Evolutionary conservation across 1,140 invertebrate genomes (phyloP), one percentile per base, ranked within the genome.

Genomic region (Carposina sasakii): DNA sequence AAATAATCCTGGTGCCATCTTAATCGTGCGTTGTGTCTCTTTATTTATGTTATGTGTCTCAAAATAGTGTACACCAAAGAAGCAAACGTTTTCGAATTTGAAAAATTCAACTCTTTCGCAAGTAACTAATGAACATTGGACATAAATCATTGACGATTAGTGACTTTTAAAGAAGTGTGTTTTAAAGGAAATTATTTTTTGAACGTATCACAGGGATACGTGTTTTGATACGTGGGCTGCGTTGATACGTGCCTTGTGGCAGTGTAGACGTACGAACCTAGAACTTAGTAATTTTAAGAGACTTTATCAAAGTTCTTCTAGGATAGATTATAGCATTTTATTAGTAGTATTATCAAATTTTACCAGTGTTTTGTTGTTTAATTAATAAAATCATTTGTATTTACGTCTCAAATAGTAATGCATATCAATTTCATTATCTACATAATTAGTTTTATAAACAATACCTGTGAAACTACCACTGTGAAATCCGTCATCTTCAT

Each of bases 121-220:
- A n/a, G n/a, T n/a, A n/a, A n/a, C n/a, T n/a, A n/a, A n/a, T n/a
- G n/a, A n/a, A n/a, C n/a, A n/a, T n/a, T n/a, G n/a, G n/a, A n/a
- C n/a, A n/a, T n/a, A n/a, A n/a, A n/a, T n/a, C n/a, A n/a, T n/a
- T n/a, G n/a, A n/a, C n/a, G n/a, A n/a, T n/a, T n/a, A n/a, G n/a
- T n/a, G n/a, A n/a, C n/a, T n/a, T n/a, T n/a, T n/a, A n/a, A n/a
- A n/a, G n/a, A n/a, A 53, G 62, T 66, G 49, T 52, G 50, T 57
- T 63, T 47, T 44, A 60, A 54, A 59, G 40, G 44, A 60, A 54
- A 71, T 65, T 78, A 73, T 77, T 78, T 76, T 77, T 77, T 67
- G 71, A 79, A 46, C 77, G 77, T 79, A 79, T 81, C 75, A 55
- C 67, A 71, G 63, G 56, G 51, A n/a, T n/a, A n/a, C n/a, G n/a